Evolutionary conservation across 1,140 invertebrate species (phyloP).

Genomic region (Halotydeus destructor): DNA sequence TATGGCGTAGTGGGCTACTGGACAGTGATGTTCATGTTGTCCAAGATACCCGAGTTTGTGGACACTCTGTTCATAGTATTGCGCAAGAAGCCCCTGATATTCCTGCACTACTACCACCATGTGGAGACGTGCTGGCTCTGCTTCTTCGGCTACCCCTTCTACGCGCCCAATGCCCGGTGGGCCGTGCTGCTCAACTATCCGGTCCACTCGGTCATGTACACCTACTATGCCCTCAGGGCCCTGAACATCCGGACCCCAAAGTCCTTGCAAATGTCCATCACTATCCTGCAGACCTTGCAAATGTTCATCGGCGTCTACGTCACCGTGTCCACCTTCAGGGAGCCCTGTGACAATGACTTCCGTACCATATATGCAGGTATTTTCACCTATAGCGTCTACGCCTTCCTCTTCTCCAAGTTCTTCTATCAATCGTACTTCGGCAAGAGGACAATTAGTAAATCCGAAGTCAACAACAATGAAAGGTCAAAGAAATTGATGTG

Average conservation of each 20-base stretch:
- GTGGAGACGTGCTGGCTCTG: slow-evolving; percentile 37
- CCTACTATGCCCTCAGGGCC: slow-evolving; percentile 31
- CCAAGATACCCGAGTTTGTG: slow-evolving; percentile 44
- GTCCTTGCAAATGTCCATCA: slow-evolving; percentile 29
- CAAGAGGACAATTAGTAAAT: too few species aligned
- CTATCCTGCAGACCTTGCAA: slow-evolving; percentile 30
- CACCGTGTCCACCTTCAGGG: slow-evolving; percentile 10
- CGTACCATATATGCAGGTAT: too few species aligned
- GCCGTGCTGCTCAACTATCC: slow-evolving; percentile 32
- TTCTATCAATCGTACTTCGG: too few species aligned
- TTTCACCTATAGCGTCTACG: too few species aligned
- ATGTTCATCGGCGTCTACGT: slow-evolving; percentile 26
- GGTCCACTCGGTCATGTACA: slow-evolving; percentile 29
- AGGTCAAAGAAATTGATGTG: too few species aligned
- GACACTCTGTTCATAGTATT: slow-evolving; percentile 33
- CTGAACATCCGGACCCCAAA: slow-evolving; percentile 28
- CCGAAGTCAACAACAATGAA: too few species aligned
- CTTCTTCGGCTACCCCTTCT: slow-evolving; percentile 34
- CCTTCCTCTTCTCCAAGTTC: too few species aligned
- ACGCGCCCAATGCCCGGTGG: slow-evolving; percentile 66
- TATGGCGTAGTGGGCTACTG: slow-evolving; percentile 75
- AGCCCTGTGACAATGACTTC: too few species aligned
- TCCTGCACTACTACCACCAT: slow-evolving; percentile 38
- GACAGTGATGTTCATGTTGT: slow-evolving; percentile 83
- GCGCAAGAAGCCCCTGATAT: slow-evolving; percentile 32